A percentile compares a stretch with the other conserved stretches of the same genome.
These are phyloP conservation scores for Eristalinus sepulchralis DNA, from an alignment of 2,888 invertebrate genomes.

Conservation along the genomic window DNA sequence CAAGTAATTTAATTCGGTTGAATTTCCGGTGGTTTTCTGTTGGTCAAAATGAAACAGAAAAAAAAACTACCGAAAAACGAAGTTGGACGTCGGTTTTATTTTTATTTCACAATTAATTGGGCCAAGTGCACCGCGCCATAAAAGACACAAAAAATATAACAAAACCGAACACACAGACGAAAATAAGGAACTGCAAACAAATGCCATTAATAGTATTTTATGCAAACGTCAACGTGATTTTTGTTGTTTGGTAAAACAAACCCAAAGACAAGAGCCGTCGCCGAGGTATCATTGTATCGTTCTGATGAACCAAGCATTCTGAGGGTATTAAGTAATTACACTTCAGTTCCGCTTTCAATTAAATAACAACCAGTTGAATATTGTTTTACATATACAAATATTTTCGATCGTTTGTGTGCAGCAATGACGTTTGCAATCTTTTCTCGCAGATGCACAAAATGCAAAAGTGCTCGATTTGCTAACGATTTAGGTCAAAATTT, in stretches of 20 bases:
- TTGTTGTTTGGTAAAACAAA: conserved; percentile 40
- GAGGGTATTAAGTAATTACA: conserved; percentile 63
- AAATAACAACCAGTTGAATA: conserved; percentile 58
- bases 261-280: conserved; percentile 32
- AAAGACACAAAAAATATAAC: conserved; percentile 7
- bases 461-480: conserved; percentile 47
- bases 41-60: conserved; percentile 5
- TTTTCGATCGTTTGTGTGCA: conserved; percentile 6
- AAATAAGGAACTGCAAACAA: conserved; percentile 58
- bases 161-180: conserved; percentile 7
- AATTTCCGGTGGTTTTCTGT: conserved; percentile 63
- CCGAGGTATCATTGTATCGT: conserved; percentile 41
- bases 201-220: conserved; percentile 45
- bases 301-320: conserved; percentile 40
- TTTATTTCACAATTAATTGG: conserved; percentile 65
- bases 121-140: conserved; percentile 58
- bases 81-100: conserved; percentile 41
- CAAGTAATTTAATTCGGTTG: conserved; percentile 66
- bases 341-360: conserved; percentile 70
- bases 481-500: conserved; percentile 35
- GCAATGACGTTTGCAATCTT: conserved; percentile 4
- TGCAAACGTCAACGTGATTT: conserved; percentile 46
- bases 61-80: conserved; percentile 4
- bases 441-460: conserved; percentile 34
- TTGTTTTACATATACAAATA: conserved; percentile 24